These are phyloP conservation scores for Choristoneura fumiferana DNA, from an alignment of 1,140 invertebrate species.

Conservation along the genomic window DNA sequence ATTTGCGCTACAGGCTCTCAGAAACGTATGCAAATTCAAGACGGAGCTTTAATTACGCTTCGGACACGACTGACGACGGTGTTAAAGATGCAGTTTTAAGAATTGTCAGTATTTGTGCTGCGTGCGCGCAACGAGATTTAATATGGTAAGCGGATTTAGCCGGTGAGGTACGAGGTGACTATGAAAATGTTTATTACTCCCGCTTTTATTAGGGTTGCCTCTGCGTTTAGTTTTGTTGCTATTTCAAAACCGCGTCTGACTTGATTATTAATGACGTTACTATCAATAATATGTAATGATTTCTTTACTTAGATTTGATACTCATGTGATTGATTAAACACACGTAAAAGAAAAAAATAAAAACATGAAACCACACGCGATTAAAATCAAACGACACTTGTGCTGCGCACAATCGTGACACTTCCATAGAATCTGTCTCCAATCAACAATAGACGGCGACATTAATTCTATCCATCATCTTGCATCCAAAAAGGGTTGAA, in stretches of 20 bases:
- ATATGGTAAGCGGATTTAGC: constrained; percentile 65
- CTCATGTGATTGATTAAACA: no score
- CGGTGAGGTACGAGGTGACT: constrained; percentile 41
- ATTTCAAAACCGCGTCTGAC: no score
- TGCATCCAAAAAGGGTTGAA: constrained; percentile 70
- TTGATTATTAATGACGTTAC: no score
- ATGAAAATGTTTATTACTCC: constrained; percentile 57
- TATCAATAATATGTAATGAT: no score
- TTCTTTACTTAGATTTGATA: no score
- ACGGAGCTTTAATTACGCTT: constrained; percentile 68
- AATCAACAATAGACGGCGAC: constrained; percentile 72
- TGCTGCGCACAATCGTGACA: constrained; percentile 11
- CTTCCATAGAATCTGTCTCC: constrained; percentile 61
- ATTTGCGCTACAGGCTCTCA: constrained; percentile 69
- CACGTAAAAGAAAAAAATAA: neutral
- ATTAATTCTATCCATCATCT: constrained; percentile 76
- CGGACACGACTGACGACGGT: constrained; percentile 65
- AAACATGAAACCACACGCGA: constrained; percentile 20
- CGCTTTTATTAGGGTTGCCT: constrained; percentile 45
- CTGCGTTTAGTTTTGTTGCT: neutral
- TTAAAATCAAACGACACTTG: constrained; percentile 14
- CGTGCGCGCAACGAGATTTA: constrained; percentile 49
- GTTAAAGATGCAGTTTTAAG: constrained; percentile 74
- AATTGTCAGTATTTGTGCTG: constrained; percentile 54
- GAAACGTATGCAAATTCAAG: constrained; percentile 73